Evolutionary conservation across 2,888 invertebrate species (phyloP).

Genomic region (Belgica antarctica): DNA sequence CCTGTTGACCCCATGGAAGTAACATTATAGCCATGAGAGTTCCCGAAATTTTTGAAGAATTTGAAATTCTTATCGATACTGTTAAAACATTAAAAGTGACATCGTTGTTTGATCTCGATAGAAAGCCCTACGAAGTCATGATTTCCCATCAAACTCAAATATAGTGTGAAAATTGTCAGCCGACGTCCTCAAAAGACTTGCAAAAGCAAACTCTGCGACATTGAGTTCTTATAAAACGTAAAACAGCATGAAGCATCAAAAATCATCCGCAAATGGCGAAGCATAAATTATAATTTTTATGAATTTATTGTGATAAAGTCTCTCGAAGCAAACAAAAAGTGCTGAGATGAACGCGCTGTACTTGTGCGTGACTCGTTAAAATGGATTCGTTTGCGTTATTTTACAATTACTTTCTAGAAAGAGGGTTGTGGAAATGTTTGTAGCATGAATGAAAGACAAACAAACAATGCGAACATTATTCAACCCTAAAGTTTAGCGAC

Average conservation of each 20-base stretch:
- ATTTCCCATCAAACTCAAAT: not conserved
- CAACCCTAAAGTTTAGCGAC: conserved; percentile 5
- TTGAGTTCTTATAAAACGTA: too few species aligned
- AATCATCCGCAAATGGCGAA: not conserved
- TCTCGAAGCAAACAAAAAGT: not conserved
- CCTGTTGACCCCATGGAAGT: too few species aligned
- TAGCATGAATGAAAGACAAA: conserved; percentile 9
- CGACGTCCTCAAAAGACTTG: too few species aligned
- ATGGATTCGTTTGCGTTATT: conserved; percentile 31
- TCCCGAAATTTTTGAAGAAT: too few species aligned
- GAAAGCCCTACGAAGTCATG: too few species aligned
- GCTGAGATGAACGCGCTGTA: conserved; percentile 3
- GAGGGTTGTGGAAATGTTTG: conserved; percentile 5
- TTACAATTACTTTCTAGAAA: conserved; percentile 1
- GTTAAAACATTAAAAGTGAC: conserved; percentile 18
- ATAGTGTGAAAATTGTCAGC: not conserved
- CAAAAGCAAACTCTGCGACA: not conserved
- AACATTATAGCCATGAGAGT: too few species aligned
- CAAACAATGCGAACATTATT: not conserved
- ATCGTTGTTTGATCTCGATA: conserved; percentile 8
- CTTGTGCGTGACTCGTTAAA: conserved; percentile 26
- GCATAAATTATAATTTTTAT: conserved; percentile 26
- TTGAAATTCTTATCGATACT: too few species aligned
- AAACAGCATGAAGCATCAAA: too few species aligned
- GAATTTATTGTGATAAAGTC: not conserved